Evolutionary conservation across 2,797 vertebrate species (phyloP).

Genomic region (Tragopan temminckii): DNA sequence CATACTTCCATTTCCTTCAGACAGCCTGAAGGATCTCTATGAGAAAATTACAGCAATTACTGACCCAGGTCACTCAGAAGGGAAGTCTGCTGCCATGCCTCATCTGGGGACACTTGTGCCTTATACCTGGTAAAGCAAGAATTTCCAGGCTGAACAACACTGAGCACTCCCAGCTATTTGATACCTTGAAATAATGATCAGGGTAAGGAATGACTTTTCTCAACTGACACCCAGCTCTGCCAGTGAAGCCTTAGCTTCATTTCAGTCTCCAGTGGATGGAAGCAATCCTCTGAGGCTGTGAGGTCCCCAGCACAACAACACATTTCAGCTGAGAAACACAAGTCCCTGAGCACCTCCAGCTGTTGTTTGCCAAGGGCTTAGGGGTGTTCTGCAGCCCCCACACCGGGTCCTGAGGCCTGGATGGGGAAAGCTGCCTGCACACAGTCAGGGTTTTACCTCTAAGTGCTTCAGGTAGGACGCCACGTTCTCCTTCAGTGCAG

Average conservation of each 20-base stretch:
- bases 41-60: background rate
- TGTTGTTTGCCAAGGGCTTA: background rate
- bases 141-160: background rate
- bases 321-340: background rate
- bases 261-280: background rate
- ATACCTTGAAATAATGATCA: background rate
- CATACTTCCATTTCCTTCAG: background rate
- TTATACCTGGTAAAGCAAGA: background rate
- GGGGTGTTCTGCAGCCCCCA: background rate
- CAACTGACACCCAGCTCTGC: background rate
- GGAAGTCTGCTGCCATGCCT: background rate
- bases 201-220: background rate
- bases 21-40: background rate
- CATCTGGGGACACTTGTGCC: background rate
- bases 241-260: background rate
- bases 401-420: background rate
- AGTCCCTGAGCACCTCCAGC: background rate
- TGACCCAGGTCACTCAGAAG: background rate
- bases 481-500: constrained; percentile 87
- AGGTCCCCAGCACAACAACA: background rate
- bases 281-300: background rate
- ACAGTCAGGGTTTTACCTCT: constrained; percentile 82
- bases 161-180: background rate
- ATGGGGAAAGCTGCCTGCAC: background rate
- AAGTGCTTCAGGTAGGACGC: constrained; percentile 86